phyloP scores from a whole-genome alignment of 2,888 invertebrate genomes.

The Kuschelorhynchus macadamiae region DNA sequence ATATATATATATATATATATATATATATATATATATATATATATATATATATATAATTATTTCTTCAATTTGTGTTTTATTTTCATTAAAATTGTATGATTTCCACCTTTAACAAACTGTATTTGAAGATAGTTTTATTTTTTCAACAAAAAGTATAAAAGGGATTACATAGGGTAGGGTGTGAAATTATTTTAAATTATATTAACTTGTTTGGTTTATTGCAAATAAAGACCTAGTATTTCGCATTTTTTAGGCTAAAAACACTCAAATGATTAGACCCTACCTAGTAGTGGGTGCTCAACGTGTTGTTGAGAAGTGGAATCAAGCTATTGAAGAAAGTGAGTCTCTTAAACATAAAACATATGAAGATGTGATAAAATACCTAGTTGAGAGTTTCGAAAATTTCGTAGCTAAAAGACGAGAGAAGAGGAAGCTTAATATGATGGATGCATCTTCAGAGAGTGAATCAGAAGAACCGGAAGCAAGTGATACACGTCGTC shows the following conservation, averaged over 20 bases:
- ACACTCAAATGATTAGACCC: not conserved
- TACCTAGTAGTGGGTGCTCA: conserved; percentile 13
- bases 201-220: too few relatives aligned
- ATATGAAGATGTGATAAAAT: conserved; percentile 18
- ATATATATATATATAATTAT: too few relatives aligned
- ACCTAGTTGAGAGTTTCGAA: conserved; percentile 15
- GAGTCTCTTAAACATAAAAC: conserved; percentile 71
- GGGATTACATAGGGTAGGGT: too few relatives aligned
- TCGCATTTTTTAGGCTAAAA: conserved; percentile 46
- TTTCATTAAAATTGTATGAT: too few relatives aligned
- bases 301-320: conserved; percentile 71
- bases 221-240: too few relatives aligned
- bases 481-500: not conserved
- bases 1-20: too few relatives aligned
- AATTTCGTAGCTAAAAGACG: not conserved
- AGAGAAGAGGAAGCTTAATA: conserved; percentile 24
- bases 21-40: too few relatives aligned
- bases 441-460: conserved; percentile 6
- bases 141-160: too few relatives aligned
- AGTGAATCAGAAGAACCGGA: conserved; percentile 19
- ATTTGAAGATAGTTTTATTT: too few relatives aligned
- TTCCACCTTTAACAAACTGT: too few relatives aligned
- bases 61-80: too few relatives aligned
- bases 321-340: conserved; percentile 82
- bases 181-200: too few relatives aligned